Conservation (phyloP, 2,888 invertebrate genomes). For the Colletes collaris region DNA sequence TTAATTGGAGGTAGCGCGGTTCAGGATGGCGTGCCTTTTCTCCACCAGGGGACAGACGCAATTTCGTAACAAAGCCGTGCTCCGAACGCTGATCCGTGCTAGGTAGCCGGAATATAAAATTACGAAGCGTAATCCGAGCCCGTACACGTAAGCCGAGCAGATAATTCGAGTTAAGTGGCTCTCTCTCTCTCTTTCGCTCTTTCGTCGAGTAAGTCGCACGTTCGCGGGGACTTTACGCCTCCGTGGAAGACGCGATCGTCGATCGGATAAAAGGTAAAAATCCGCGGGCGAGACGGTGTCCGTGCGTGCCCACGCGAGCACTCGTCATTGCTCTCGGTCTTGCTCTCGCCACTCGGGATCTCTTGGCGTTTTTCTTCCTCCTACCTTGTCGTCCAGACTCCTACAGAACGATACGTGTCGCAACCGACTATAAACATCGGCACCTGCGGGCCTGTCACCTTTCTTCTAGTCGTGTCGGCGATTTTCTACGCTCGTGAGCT, state of each 20-base stretch:
- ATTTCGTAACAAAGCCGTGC: constrained; percentile 39
- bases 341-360: background rate
- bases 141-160: constrained; percentile 71
- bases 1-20: background rate
- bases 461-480: constrained; percentile 31
- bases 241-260: constrained; percentile 16
- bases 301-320: constrained; percentile 27
- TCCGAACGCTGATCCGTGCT: constrained; percentile 27
- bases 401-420: constrained; percentile 56
- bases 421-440: constrained; percentile 62
- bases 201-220: constrained; percentile 32
- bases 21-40: background rate
- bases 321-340: background rate
- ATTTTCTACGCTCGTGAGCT: constrained; percentile 38
- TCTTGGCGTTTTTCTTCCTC: constrained; percentile 17
- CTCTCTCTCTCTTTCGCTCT: constrained; percentile 28
- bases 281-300: constrained; percentile 15
- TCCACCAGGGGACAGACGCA: background rate
- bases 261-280: constrained; percentile 34
- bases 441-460: constrained; percentile 60
- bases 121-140: constrained; percentile 72
- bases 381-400: constrained; percentile 13
- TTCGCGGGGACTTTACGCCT: constrained; percentile 43
- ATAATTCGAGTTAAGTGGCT: constrained; percentile 73
- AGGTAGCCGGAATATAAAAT: constrained; percentile 71